Evolutionary conservation across 2,113 vertebrate species (phyloP).

Genomic region (Actenoides hombroni): DNA sequence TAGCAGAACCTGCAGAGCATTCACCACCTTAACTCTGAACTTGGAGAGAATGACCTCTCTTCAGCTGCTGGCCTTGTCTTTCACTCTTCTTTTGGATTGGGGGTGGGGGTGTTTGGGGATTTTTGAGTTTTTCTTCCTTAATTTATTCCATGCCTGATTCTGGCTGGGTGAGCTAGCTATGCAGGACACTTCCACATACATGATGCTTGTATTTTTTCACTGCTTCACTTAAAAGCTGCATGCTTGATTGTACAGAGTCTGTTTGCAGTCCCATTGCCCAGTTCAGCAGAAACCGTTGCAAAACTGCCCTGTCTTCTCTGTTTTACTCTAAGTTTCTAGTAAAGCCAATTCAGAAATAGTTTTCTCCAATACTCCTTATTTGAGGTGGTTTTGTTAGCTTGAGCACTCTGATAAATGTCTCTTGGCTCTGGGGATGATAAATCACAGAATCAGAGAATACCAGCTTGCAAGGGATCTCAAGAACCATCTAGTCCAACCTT

Average conservation of each 20-base stretch:
- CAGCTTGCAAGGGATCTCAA: too few species aligned
- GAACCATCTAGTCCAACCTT: too few species aligned
- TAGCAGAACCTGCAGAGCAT: neutral
- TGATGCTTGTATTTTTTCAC: neutral
- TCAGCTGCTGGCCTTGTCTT: neutral
- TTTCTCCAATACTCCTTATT: neutral
- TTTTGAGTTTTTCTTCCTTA: neutral
- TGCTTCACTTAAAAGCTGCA: neutral
- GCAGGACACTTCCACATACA: neutral
- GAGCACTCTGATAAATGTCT: neutral
- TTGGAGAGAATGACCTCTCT: neutral
- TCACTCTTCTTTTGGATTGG: neutral
- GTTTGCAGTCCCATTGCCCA: neutral
- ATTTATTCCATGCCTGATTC: neutral
- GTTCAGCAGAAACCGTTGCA: neutral
- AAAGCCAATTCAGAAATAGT: neutral
- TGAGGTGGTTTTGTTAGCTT: neutral
- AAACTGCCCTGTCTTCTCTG: neutral
- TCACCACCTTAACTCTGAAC: neutral
- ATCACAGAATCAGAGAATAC: too few species aligned
- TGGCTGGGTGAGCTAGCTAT: neutral
- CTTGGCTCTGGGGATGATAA: neutral
- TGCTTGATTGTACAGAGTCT: neutral
- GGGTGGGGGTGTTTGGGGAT: neutral
- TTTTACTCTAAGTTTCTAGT: neutral